A percentile compares a stretch with the other conserved stretches of the same genome.
Conservation (phyloP, 2,797 vertebrate genomes). For the Mareca penelope region DNA sequence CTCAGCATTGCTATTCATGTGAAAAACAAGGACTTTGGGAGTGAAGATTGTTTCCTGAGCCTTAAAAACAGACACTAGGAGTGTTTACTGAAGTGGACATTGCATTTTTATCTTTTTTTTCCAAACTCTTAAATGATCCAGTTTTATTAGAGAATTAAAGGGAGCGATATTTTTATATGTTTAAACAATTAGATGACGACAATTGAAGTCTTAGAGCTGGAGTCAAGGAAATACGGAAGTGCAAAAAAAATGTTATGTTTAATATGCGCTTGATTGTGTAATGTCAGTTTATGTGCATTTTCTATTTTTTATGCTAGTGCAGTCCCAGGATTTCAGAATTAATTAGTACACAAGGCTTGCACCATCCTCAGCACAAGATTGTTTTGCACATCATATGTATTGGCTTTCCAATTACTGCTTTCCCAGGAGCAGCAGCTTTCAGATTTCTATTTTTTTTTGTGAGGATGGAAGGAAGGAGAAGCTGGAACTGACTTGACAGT, state of each 20-base stretch:
- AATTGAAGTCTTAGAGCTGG: neutral
- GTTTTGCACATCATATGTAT: rapidly evolving
- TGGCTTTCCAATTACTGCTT: neutral
- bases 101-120: neutral
- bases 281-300: neutral
- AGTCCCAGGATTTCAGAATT: neutral
- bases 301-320: neutral
- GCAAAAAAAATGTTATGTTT: neutral
- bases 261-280: neutral
- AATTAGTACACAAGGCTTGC: neutral
- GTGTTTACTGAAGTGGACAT: neutral
- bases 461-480: neutral
- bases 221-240: neutral
- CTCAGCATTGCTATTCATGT: neutral
- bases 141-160: neutral
- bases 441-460: neutral
- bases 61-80: neutral
- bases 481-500: neutral
- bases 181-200: neutral
- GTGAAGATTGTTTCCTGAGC: neutral
- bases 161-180: neutral
- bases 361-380: neutral
- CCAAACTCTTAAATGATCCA: neutral
- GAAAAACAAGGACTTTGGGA: neutral
- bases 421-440: neutral